Percentiles rank a stretch among this genome's conserved stretches.
phyloP scores from a whole-genome alignment of 2,113 vertebrate species.

The Macquaria ambigua region DNA sequence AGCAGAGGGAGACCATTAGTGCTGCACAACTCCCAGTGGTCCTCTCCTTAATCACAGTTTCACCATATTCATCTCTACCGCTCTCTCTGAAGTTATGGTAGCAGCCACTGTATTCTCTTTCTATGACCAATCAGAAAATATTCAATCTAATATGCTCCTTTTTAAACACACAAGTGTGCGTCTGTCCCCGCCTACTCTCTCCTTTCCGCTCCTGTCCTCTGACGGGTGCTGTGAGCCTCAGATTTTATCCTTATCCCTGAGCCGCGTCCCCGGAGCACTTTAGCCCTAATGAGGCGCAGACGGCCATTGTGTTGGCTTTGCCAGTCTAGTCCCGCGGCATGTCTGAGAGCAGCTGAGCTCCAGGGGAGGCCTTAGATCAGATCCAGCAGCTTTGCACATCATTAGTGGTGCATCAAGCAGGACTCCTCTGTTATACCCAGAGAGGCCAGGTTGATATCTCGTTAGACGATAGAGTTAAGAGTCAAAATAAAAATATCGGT shows the following conservation, averaged over 20 bases:
- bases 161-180: constrained; percentile 36
- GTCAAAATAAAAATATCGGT: not conserved
- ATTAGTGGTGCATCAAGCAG: constrained; percentile 69
- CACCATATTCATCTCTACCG: constrained; percentile 25
- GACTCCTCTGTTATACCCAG: constrained; percentile 2
- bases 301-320: constrained; percentile 60
- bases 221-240: constrained; percentile 28
- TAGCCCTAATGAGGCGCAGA: constrained; percentile 75
- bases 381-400: constrained; percentile 76
- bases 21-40: constrained; percentile 30
- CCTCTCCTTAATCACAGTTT: constrained; percentile 42
- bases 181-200: not conserved
- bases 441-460: constrained; percentile 22
- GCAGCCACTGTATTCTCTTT: constrained; percentile 20
- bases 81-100: constrained; percentile 30
- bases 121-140: constrained; percentile 35
- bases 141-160: constrained; percentile 46
- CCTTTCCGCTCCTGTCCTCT: constrained; percentile 7
- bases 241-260: constrained; percentile 38
- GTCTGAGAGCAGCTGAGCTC: constrained; percentile 67
- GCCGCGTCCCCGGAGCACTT: constrained; percentile 52
- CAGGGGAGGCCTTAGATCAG: constrained; percentile 60
- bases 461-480: constrained; percentile 10
- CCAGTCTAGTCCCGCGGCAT: constrained; percentile 55
- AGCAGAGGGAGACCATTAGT: constrained; percentile 53